Conservation (phyloP, 2,888 invertebrate species). For the Lottia gigantea region DNA sequence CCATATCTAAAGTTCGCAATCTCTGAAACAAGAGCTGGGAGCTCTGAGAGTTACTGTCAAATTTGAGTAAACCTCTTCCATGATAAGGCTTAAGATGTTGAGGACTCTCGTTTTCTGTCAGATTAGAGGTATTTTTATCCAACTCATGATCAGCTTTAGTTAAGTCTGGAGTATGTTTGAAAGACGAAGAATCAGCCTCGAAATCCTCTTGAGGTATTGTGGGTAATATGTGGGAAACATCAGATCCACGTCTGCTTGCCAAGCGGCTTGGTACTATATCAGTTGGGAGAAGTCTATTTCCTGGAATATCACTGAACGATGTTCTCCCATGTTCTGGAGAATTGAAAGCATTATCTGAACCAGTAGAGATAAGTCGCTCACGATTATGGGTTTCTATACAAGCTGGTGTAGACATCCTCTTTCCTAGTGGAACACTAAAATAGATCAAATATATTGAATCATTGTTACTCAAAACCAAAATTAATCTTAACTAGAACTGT, state of each 20-base stretch:
- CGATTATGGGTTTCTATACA: conserved; percentile 17
- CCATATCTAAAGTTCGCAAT: neutral
- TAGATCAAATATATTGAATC: no score
- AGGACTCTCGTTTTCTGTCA: neutral
- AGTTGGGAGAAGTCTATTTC: neutral
- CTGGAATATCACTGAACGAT: neutral
- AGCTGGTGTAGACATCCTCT: conserved; percentile 20
- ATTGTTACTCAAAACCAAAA: no score
- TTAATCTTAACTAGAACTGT: no score
- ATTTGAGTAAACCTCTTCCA: neutral
- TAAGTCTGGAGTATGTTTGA: neutral
- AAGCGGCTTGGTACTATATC: neutral
- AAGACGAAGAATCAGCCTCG: neutral
- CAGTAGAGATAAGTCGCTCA: neutral
- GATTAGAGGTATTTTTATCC: neutral
- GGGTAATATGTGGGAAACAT: neutral
- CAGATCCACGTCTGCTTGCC: neutral
- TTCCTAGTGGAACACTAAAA: conserved; percentile 9
- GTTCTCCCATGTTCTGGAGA: neutral
- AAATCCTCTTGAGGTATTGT: neutral
- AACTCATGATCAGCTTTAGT: neutral
- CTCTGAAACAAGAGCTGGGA: neutral
- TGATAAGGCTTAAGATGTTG: neutral
- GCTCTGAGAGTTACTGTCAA: conserved; percentile 2
- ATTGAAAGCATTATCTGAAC: neutral